Conservation (phyloP, 2,888 invertebrate genomes). For the Rugalucina vietnamica region DNA sequence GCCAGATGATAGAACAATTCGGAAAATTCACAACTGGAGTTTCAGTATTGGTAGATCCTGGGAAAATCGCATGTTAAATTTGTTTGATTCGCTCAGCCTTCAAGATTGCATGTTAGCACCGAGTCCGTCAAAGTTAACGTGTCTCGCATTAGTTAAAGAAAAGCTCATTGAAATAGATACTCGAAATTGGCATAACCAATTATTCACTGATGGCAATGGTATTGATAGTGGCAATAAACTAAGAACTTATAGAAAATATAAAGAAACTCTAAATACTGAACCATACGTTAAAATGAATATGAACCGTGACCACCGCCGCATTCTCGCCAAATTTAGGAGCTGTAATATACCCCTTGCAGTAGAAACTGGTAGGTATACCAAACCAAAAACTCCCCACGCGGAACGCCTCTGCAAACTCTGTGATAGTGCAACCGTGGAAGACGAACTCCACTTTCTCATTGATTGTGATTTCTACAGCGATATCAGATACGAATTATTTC, state of each 20-base stretch:
- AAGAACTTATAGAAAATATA: constrained; percentile 7
- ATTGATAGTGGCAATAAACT: constrained; percentile 7
- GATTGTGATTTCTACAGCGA: constrained; percentile 15
- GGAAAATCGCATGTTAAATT: constrained; percentile 1
- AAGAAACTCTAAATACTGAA: not conserved
- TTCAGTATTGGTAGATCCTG: not conserved
- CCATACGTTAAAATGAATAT: not conserved
- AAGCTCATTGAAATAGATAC: not conserved
- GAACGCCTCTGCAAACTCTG: not conserved
- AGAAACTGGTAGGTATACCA: constrained; percentile 14
- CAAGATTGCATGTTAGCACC: not conserved
- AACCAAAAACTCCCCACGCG: not conserved
- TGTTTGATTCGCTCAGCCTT: not conserved
- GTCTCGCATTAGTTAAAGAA: not conserved
- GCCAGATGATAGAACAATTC: constrained; percentile 7
- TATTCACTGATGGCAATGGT: not conserved
- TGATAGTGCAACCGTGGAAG: not conserved
- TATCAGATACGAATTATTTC: not conserved
- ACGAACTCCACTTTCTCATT: constrained; percentile 4
- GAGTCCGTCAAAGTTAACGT: not conserved
- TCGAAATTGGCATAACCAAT: not conserved
- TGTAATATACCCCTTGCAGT: not conserved
- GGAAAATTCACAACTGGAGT: not conserved
- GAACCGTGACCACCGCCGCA: not conserved
- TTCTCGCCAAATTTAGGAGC: constrained; percentile 9